phyloP scores from a whole-genome alignment of 92 coral and sea anemone genomes.

The Porites lobata region DNA sequence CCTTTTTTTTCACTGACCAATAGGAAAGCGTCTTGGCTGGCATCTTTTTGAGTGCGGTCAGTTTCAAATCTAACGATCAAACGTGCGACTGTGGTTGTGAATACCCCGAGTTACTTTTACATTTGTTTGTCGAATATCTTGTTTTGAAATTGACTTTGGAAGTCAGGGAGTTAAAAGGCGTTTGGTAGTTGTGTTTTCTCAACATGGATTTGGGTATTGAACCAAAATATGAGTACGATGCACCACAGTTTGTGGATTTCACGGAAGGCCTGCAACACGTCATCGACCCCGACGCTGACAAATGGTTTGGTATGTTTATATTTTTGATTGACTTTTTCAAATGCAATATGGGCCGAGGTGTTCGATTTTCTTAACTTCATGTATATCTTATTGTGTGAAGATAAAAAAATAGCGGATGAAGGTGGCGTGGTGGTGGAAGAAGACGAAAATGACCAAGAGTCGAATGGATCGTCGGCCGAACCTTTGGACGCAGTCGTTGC shows the following conservation, averaged over 20 bases:
- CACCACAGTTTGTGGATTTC: constrained; percentile 95
- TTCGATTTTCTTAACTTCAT: not conserved
- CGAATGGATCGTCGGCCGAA: not conserved
- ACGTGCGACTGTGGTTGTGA: not conserved
- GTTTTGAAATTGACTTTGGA: not conserved
- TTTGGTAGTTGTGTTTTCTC: not conserved
- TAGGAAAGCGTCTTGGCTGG: constrained; percentile 42
- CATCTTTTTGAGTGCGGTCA: constrained; percentile 74
- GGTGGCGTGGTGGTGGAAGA: constrained; percentile 76
- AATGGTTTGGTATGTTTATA: constrained; percentile 93
- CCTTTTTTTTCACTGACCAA: constrained; percentile 43
- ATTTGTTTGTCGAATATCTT: not conserved
- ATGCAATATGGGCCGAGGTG: not conserved
- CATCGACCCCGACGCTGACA: constrained; percentile 73
- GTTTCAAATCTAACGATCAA: constrained; percentile 48
- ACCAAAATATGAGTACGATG: constrained; percentile 92
- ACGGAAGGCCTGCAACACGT: constrained; percentile 34
- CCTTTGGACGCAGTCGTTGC: not conserved
- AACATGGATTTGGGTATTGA: constrained; percentile 66
- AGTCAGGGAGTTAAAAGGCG: not conserved
- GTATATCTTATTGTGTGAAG: constrained; percentile 38
- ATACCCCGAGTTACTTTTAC: not conserved
- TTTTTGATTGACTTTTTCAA: not conserved
- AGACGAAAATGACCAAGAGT: constrained; percentile 43
- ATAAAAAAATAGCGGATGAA: constrained; percentile 80